These are phyloP conservation scores for Anoplopoma fimbria DNA, from an alignment of 2,113 vertebrate genomes.

Conservation along the genomic window DNA sequence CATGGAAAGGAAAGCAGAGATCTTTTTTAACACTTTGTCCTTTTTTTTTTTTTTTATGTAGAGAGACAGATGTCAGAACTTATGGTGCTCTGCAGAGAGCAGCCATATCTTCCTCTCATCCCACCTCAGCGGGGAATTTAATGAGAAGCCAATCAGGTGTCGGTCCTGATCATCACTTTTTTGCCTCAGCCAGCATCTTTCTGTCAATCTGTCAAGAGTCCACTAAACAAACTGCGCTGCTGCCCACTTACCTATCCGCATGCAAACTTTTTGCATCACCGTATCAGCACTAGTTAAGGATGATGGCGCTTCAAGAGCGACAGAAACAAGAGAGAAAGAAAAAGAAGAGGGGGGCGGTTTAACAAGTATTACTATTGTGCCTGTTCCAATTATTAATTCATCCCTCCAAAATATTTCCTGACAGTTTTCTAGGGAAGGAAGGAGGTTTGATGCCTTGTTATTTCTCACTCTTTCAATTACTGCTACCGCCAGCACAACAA, in stretches of 20 bases:
- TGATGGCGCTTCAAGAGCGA: constrained; percentile 19
- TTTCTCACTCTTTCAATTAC: constrained; percentile 59
- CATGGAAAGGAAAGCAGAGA: constrained; percentile 32
- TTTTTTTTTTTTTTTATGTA: too few species aligned
- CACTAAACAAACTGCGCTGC: constrained; percentile 16
- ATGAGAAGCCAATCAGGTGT: constrained; percentile 68
- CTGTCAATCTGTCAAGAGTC: constrained; percentile 54
- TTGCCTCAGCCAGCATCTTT: constrained; percentile 59
- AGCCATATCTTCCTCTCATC: constrained; percentile 32
- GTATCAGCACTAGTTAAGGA: constrained; percentile 31
- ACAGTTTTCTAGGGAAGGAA: constrained; percentile 48
- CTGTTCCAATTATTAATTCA: constrained; percentile 56
- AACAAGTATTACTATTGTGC: constrained; percentile 31
- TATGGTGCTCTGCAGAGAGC: constrained; percentile 33
- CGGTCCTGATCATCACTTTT: constrained; percentile 57
- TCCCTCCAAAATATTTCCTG: constrained; percentile 44
- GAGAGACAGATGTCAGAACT: constrained; percentile 45
- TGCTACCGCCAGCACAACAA: constrained; percentile 30
- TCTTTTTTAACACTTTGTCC: constrained; percentile 18
- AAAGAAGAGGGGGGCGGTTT: background rate
- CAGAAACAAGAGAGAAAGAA: constrained; percentile 5
- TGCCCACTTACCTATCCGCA: constrained; percentile 41
- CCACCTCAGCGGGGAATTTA: constrained; percentile 39
- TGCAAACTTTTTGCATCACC: constrained; percentile 45
- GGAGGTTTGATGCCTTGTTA: constrained; percentile 30